phyloP scores from a whole-genome alignment of 2,797 vertebrate genomes.

The Poeciliopsis gracilis region DNA sequence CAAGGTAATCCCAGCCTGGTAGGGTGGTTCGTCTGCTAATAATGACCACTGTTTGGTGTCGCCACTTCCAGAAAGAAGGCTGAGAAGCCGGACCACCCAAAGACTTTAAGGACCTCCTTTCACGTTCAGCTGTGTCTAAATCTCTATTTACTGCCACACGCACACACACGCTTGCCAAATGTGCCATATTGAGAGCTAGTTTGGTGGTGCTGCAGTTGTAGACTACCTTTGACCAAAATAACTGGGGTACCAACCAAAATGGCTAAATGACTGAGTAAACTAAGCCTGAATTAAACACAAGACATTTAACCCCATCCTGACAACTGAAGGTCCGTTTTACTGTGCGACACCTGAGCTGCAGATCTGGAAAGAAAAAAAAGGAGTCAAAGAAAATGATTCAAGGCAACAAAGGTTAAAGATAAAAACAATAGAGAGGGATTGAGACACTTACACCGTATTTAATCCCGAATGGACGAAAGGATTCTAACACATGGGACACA shows the following conservation, averaged over 20 bases:
- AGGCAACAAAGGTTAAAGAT: conserved; percentile 32
- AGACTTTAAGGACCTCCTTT: conserved; percentile 71
- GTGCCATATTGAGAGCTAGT: conserved; percentile 56
- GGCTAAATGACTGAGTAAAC: conserved; percentile 63
- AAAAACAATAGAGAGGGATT: conserved; percentile 53
- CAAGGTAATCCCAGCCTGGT: conserved; percentile 64
- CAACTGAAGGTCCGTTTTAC: conserved; percentile 6
- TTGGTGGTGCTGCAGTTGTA: conserved; percentile 66
- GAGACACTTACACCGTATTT: conserved; percentile 71
- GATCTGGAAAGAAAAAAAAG: conserved; percentile 5
- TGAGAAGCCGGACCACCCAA: conserved; percentile 72
- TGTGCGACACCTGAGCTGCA: conserved; percentile 25
- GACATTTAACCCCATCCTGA: conserved; percentile 42
- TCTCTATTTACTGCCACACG: conserved; percentile 58
- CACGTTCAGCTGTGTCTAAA: conserved; percentile 65
- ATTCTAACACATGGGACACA: conserved; percentile 63
- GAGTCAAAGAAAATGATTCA: conserved; percentile 34
- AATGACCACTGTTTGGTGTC: conserved; percentile 68
- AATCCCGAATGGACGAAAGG: conserved; percentile 74
- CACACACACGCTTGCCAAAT: conserved; percentile 52
- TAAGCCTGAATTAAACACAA: conserved; percentile 52
- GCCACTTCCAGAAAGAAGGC: conserved; percentile 51
- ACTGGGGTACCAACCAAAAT: conserved; percentile 66
- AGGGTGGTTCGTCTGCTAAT: conserved; percentile 66
- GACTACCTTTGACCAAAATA: conserved; percentile 69